Percentiles rank a stretch among this genome's conserved stretches.
phyloP scores from a whole-genome alignment of 23 tunicate species.

The Botrylloides violaceus region DNA sequence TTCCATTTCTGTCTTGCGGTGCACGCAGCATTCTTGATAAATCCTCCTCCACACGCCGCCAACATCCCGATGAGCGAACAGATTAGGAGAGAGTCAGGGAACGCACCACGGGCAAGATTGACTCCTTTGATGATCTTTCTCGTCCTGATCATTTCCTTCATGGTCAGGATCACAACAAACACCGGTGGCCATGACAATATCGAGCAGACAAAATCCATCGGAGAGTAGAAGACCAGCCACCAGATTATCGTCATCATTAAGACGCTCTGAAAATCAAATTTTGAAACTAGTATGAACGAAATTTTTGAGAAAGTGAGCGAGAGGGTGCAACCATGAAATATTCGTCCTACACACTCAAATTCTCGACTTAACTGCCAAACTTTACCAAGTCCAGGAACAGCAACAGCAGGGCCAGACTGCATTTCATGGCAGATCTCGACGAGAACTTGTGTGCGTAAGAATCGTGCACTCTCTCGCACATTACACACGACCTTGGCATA shows the following conservation, averaged over 20 bases:
- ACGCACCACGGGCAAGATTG: slow-evolving; percentile 32
- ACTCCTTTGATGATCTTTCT: slow-evolving; percentile 49
- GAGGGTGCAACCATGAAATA: too few species aligned
- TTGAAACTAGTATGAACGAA: background rate
- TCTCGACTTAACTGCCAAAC: too few species aligned
- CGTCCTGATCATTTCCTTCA: slow-evolving; percentile 72
- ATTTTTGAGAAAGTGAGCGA: too few species aligned
- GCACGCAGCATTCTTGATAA: slow-evolving; percentile 31
- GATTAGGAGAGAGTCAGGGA: slow-evolving; percentile 38
- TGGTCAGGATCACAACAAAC: slow-evolving; percentile 3
- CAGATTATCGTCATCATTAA: slow-evolving; percentile 38
- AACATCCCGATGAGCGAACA: slow-evolving; percentile 63
- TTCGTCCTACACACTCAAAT: too few species aligned
- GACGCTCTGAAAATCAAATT: slow-evolving; percentile 36
- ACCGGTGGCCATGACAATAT: slow-evolving; percentile 30
- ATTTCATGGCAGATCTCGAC: too few species aligned
- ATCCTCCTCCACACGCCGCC: slow-evolving; percentile 76
- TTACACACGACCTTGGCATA: too few species aligned
- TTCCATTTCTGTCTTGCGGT: slow-evolving; percentile 27
- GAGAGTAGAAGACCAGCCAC: slow-evolving; percentile 74
- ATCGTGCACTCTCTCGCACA: too few species aligned
- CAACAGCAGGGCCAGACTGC: too few species aligned
- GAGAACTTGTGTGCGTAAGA: too few species aligned
- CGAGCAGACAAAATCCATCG: slow-evolving; percentile 18
- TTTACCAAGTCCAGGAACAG: too few species aligned